A percentile compares a stretch with the other conserved stretches of the same genome.
phyloP scores from a whole-genome alignment of 1,140 invertebrate species.

The Mizuhopecten yessoensis region DNA sequence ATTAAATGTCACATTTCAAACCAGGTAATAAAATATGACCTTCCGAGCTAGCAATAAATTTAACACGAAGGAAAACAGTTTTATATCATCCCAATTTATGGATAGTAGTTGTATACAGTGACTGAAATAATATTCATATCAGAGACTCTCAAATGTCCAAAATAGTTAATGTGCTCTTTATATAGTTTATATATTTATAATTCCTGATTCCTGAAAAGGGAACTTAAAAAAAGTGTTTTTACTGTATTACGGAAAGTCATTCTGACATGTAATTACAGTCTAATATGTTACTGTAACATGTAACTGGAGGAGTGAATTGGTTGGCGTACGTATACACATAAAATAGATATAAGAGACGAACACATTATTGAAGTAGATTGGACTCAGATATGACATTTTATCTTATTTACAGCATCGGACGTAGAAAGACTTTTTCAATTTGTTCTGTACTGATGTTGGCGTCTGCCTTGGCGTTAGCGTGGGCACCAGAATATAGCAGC shows the following conservation, averaged over 20 bases:
- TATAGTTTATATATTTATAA: too few species aligned
- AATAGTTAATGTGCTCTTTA: too few species aligned
- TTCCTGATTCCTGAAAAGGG: too few species aligned
- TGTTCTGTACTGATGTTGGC: conserved; percentile 52
- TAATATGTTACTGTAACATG: too few species aligned
- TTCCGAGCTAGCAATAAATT: not conserved
- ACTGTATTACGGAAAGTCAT: too few species aligned
- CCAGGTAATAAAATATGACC: not conserved
- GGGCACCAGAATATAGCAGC: conserved; percentile 59
- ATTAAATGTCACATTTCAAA: not conserved
- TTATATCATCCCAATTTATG: too few species aligned
- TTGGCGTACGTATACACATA: not conserved
- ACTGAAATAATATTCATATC: too few species aligned
- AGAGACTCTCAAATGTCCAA: too few species aligned
- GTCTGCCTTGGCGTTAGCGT: conserved; percentile 54
- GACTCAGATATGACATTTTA: not conserved
- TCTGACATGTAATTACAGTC: too few species aligned
- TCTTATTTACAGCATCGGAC: conserved; percentile 54
- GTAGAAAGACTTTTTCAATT: conserved; percentile 59
- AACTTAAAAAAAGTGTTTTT: too few species aligned
- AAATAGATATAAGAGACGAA: not conserved
- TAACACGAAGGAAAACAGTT: too few species aligned
- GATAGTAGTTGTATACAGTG: too few species aligned
- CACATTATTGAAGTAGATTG: not conserved
- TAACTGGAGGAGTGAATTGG: not conserved